Evolutionary conservation across 1,140 invertebrate species (phyloP), one percentile per base, ranked within the genome.

Genomic region (Cotesia chilonis): DNA sequence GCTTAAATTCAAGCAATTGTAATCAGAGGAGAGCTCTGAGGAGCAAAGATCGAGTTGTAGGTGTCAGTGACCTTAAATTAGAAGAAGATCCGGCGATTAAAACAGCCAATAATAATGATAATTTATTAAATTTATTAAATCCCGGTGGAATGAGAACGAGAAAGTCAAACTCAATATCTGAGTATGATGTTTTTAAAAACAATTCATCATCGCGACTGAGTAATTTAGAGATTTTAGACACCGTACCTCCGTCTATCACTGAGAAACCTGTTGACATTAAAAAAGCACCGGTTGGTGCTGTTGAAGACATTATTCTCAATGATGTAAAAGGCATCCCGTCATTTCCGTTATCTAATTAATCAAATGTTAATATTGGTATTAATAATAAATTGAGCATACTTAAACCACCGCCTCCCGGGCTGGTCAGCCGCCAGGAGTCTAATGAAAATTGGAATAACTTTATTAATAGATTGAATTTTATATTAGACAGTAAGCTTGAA

Each of bases 381-480:
- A 74, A 80, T 4, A 80, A 75, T 10, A 87, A 82, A 51, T 68
- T 85, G 20, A 87, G 83, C 35, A 84, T 87, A 54, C 70, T 87
- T 4, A 80, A 87, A 68, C 85, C 85, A 4, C 84, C 84, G 0
- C 85, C 84, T 4, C 82, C 83, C 2, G 82, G 82, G 12, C 28
- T 87, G 6, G 83, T 86, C 9, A 85, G 81, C 54, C 79, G 85
- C 17, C 75, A 84, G 17, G 84, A 87, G 37, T 87, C 84, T 0
- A 85, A 82, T 28, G 81, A 87, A 7, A 87, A 79, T 70, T 87
- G 85, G 85, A 84, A 82, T 71, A 76, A 79, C 14, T 88, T 88
- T 73, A 71, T 88, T 3, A 28, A 78, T 1, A 82, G 84, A 35
- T 76, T 88, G 4, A 87, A 88, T 70, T 82, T 77, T 0, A 87